Evolutionary conservation across 2,797 vertebrate species (phyloP), one percentile per base, ranked within the genome.

Genomic region (Capromys pilorides): DNA sequence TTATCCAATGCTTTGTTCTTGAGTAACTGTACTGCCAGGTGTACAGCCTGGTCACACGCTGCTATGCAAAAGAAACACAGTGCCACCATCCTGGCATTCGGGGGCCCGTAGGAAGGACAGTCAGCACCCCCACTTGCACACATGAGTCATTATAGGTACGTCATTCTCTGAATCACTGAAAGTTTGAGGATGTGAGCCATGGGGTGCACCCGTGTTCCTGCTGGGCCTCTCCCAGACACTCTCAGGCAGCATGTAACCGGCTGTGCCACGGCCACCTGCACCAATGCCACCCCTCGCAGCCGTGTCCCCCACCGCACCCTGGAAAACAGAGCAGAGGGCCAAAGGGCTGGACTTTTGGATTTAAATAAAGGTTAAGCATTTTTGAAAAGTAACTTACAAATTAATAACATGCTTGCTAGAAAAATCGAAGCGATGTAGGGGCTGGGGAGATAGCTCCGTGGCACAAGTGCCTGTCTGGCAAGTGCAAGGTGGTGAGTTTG

Each of bases 361-460:
- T 59, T 24, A 54, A 67, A 83, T 57, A 84, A 92, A 59, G 16
- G 54, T 78, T 33, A 89, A 80, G n/a, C 24, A 51, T 69, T 71
- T 88, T 24, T 2, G 16, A 64, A 2, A 24, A 69, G 94, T 89
- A 95, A 88, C 85, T 80, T 88, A 85, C 28, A 92, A 90, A 94
- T 93, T 36, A 94, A 90, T 77, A 94, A 88, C 83, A 66, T 41
- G 61, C 67, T 93, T 93, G 26, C 61, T 83, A 45, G 61, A 93
- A 96, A 88, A 94, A 82, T 81, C 83, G 75, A 86, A 95, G 75
- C 85, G 67, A 83, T 39, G 81, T n/a, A 71, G 80, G 45, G 45
- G 45, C 45, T 45, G 45, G 4, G 4, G 45, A 45, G 45, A 4
- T 45, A 45, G 45, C 45, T 45, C 45, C 45, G 4, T 45, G 45